These are phyloP conservation scores for Colletes gigas DNA, from an alignment of 1,140 invertebrate genomes.

Conservation along the genomic window DNA sequence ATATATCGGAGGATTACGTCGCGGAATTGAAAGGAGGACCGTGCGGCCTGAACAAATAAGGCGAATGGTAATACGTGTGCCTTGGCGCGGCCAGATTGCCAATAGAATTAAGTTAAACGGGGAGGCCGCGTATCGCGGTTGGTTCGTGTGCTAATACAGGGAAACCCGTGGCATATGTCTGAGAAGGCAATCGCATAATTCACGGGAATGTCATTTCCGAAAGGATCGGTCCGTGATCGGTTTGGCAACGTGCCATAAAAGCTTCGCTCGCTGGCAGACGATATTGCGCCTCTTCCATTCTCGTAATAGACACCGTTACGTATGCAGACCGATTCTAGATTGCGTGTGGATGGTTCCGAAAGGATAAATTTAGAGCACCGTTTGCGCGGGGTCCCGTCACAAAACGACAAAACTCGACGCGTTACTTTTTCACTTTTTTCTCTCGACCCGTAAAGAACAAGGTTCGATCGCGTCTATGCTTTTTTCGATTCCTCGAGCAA, in stretches of 20 bases:
- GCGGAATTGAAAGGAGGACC: conserved; percentile 58
- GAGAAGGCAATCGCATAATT: conserved; percentile 51
- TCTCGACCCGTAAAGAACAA: no score
- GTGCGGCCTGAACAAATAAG: conserved; percentile 57
- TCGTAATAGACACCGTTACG: not conserved
- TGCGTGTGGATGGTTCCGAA: not conserved
- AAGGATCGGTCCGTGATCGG: not conserved
- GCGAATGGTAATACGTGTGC: conserved; percentile 35
- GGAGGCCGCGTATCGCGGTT: not conserved
- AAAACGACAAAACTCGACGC: no score
- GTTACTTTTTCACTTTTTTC: no score
- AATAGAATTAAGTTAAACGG: conserved; percentile 16
- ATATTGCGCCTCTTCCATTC: not conserved
- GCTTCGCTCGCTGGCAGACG: not conserved
- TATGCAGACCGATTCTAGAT: not conserved
- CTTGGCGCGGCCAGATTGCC: conserved; percentile 10
- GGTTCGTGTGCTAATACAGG: conserved; percentile 28
- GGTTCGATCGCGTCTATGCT: no score
- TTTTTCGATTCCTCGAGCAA: no score
- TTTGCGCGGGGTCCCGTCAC: not conserved
- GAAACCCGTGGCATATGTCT: conserved; percentile 47
- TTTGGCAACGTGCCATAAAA: conserved; percentile 1
- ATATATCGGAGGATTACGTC: conserved; percentile 72
- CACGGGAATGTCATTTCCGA: conserved; percentile 14
- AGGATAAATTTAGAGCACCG: not conserved